Percentiles rank a stretch among this genome's conserved stretches.
Evolutionary conservation across 2,888 invertebrate species (phyloP).

Genomic region (Patella depressa): DNA sequence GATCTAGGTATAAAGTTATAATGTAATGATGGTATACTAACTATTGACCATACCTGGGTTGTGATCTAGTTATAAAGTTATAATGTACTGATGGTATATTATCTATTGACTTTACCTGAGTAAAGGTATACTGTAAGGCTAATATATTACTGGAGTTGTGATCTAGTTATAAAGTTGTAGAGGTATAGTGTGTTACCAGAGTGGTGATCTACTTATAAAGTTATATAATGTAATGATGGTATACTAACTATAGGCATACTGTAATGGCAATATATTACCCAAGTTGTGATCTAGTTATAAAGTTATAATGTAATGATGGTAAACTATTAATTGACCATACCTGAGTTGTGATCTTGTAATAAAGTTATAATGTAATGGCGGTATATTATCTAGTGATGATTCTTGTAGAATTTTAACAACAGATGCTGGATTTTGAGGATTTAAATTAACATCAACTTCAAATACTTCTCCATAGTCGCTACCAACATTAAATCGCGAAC

Average conservation of each 20-base stretch:
- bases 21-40: no score
- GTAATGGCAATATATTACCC: slow-evolving; percentile 29
- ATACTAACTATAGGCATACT: no score
- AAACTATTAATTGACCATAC: slow-evolving; percentile 33
- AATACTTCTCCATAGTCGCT: slow-evolving; percentile 30
- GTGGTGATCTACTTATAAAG: slow-evolving; percentile 27
- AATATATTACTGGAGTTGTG: slow-evolving; percentile 15
- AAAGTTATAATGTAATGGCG: slow-evolving; percentile 38
- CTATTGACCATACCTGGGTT: no score
- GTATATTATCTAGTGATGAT: slow-evolving; percentile 34
- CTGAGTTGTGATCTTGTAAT: slow-evolving; percentile 43
- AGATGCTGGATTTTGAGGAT: slow-evolving; percentile 45
- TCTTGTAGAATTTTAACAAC: slow-evolving; percentile 43
- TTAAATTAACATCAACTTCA: slow-evolving; percentile 51
- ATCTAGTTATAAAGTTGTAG: no score
- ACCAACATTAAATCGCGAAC: slow-evolving; percentile 29
- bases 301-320: no score
- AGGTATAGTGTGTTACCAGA: slow-evolving; percentile 41
- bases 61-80: no score
- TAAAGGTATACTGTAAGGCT: slow-evolving; percentile 38
- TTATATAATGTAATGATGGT: no score
- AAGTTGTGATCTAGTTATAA: slow-evolving; percentile 33
- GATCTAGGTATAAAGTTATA: no score
- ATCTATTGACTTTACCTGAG: no score
- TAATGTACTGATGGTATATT: no score